Evolutionary conservation across 2,888 invertebrate species (phyloP).

Genomic region (Erynnis tages): DNA sequence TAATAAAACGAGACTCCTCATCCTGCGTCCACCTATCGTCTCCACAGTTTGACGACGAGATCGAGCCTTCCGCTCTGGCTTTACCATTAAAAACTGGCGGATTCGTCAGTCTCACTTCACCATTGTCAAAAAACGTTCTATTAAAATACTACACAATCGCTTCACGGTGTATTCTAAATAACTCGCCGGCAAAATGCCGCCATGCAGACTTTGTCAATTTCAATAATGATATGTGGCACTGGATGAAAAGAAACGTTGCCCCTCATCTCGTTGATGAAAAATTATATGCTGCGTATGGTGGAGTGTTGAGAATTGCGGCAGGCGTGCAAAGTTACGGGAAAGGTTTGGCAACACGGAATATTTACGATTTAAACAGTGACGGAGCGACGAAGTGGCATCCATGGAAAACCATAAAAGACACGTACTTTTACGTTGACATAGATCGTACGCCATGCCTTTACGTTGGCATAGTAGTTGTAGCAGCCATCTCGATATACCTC

Average conservation of each 20-base stretch:
- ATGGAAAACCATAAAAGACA: conserved; percentile 50
- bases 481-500: conserved; percentile 51
- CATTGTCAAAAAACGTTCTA: conserved; percentile 56
- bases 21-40: conserved; percentile 63
- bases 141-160: conserved; percentile 68
- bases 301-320: conserved; percentile 65
- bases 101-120: conserved; percentile 54
- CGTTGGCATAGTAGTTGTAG: conserved; percentile 48
- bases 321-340: conserved; percentile 69
- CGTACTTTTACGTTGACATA: conserved; percentile 49
- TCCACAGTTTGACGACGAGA: conserved; percentile 57
- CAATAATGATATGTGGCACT: conserved; percentile 70
- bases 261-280: conserved; percentile 65
- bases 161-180: conserved; percentile 59
- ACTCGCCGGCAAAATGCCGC: conserved; percentile 60
- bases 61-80: conserved; percentile 54
- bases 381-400: conserved; percentile 52
- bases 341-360: conserved; percentile 58
- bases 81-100: conserved; percentile 62
- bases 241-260: conserved; percentile 71
- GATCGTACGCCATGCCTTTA: conserved; percentile 60
- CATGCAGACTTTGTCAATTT: conserved; percentile 67
- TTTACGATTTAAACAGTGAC: conserved; percentile 46
- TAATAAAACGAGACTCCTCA: conserved; percentile 56
- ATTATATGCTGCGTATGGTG: conserved; percentile 66